Evolutionary conservation across 1,140 invertebrate species (phyloP).

Genomic region (Heterodera carotae): DNA sequence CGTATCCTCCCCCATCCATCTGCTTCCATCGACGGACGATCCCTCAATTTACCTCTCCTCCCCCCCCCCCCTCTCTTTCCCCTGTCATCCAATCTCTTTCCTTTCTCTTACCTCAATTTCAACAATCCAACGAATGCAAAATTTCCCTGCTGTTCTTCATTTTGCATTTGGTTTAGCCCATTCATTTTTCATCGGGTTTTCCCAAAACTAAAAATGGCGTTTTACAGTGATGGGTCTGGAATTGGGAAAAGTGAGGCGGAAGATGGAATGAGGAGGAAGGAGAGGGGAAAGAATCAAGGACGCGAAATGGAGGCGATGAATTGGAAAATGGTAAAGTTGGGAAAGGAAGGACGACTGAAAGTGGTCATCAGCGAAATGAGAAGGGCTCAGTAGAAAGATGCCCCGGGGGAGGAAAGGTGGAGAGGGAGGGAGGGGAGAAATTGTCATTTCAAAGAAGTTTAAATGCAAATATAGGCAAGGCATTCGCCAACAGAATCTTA

Average conservation of each 20-base stretch:
- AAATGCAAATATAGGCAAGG: too few relatives aligned
- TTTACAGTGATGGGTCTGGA: slow-evolving; percentile 2
- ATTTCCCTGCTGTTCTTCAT: neutral
- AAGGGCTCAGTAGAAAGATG: too few relatives aligned
- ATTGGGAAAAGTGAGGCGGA: neutral
- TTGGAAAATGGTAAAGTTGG: slow-evolving; percentile 2
- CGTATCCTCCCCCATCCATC: neutral
- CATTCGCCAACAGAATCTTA: too few relatives aligned
- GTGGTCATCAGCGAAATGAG: neutral
- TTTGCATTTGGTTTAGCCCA: neutral
- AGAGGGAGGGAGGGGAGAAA: too few relatives aligned
- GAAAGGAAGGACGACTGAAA: neutral
- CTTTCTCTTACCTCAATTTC: too few relatives aligned
- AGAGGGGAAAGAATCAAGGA: neutral
- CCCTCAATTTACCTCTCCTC: neutral
- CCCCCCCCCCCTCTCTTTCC: neutral
- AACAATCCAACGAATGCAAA: neutral
- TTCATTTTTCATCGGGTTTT: slow-evolving; percentile 2
- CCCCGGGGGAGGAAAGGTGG: too few relatives aligned
- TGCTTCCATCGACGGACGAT: neutral
- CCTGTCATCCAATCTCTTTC: neutral
- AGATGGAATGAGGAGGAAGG: neutral
- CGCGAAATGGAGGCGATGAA: neutral
- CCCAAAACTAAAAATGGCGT: slow-evolving; percentile 12
- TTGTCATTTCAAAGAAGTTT: too few relatives aligned